Evolutionary conservation across 1,140 invertebrate genomes (phyloP).

Genomic region (Bombus sibiricus): DNA sequence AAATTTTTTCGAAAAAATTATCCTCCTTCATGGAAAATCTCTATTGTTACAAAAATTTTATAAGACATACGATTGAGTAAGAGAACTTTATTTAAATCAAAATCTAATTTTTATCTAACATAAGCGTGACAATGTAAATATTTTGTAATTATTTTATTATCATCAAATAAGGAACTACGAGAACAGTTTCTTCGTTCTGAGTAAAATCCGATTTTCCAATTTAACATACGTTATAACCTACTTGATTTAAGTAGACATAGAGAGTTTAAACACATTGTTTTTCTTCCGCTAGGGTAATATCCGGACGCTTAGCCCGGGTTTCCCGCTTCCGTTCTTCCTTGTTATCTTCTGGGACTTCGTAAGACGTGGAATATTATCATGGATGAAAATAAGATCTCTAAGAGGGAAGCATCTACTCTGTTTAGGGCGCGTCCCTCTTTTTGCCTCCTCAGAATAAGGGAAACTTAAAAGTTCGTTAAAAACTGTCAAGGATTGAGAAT

Average conservation of each 20-base stretch:
- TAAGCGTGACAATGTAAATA: neutral
- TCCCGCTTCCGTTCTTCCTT: constrained; percentile 1
- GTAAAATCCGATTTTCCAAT: neutral
- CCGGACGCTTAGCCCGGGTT: neutral
- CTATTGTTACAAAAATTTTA: neutral
- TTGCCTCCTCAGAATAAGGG: neutral
- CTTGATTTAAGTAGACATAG: neutral
- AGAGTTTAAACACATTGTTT: constrained; percentile 1
- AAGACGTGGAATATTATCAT: constrained; percentile 27
- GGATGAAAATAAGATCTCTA: constrained; percentile 18
- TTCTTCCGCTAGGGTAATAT: constrained; percentile 7
- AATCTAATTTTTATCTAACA: neutral
- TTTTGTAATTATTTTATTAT: too few relatives aligned
- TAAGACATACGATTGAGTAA: neutral
- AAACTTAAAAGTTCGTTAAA: neutral
- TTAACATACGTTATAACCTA: neutral
- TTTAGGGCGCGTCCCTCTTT: neutral
- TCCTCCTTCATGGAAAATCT: neutral
- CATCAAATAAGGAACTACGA: too few relatives aligned
- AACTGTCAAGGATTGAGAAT: neutral
- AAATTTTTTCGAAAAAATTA: too few relatives aligned
- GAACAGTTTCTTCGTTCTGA: neutral
- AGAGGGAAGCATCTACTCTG: neutral
- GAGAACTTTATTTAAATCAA: neutral
- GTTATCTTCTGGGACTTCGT: constrained; percentile 8